Percentiles rank a stretch among this genome's conserved stretches.
Evolutionary conservation across 2,797 vertebrate genomes (phyloP).

Genomic region (Parauchenoglanis punctatus): DNA sequence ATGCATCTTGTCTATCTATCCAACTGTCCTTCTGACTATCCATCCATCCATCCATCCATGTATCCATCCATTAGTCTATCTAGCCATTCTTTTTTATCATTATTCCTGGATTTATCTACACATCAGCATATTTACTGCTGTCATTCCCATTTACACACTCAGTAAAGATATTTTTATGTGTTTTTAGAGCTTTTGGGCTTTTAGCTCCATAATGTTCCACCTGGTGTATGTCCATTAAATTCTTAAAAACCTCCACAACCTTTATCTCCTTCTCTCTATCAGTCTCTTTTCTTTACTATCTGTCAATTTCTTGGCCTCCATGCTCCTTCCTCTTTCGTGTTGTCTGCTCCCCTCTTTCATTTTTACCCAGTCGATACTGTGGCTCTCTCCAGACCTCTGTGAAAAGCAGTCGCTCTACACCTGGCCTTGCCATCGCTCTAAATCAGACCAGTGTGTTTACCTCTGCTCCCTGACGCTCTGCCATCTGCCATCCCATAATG

Average conservation of each 20-base stretch:
- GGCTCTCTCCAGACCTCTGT: conserved; percentile 39
- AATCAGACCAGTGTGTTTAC: conserved; percentile 45
- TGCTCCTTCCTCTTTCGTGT: not conserved
- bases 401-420: conserved; percentile 49
- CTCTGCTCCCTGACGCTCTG: conserved; percentile 47
- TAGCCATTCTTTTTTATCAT: not conserved
- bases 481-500: conserved; percentile 51
- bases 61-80: not conserved
- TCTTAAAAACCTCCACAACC: conserved; percentile 14
- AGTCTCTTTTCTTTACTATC: conserved; percentile 16
- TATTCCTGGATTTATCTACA: not conserved
- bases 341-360: not conserved
- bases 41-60: not conserved
- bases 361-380: conserved; percentile 25
- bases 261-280: conserved; percentile 7
- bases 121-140: not conserved
- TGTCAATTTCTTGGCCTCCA: conserved; percentile 13
- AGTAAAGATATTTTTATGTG: not conserved
- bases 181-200: not conserved
- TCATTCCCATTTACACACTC: not conserved
- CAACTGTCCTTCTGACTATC: not conserved
- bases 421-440: conserved; percentile 48
- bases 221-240: conserved; percentile 4
- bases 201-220: not conserved
- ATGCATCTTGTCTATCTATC: not conserved